These are phyloP conservation scores for Pterocles burchelli DNA, from an alignment of 2,113 vertebrate species.

Conservation along the genomic window DNA sequence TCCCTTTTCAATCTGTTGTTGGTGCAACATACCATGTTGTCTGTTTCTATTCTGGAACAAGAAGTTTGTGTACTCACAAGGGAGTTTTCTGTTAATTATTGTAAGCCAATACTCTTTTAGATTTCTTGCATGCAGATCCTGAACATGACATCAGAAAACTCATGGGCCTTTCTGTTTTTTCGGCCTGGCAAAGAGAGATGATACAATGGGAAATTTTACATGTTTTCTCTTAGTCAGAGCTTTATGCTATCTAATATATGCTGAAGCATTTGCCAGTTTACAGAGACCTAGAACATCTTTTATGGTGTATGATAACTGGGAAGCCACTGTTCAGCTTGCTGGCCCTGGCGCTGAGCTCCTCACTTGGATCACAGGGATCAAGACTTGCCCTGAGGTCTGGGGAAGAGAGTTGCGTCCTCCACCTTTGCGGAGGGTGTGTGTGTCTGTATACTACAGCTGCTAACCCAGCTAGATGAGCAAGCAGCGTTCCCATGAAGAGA, in stretches of 20 bases:
- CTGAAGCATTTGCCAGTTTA: background rate
- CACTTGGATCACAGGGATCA: background rate
- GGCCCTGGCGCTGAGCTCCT: background rate
- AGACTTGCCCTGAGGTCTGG: background rate
- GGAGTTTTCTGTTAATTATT: background rate
- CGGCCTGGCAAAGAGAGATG: background rate
- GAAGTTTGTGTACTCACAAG: background rate
- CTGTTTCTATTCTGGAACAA: background rate
- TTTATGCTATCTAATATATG: background rate
- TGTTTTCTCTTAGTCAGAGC: background rate
- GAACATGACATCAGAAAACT: background rate
- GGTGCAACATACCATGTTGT: background rate
- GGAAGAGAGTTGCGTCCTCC: background rate
- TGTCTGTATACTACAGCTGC: background rate
- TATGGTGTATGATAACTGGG: background rate
- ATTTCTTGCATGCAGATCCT: background rate
- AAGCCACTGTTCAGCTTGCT: background rate
- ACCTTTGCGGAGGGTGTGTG: rapidly evolving
- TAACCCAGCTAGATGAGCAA: background rate
- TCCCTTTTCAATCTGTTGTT: background rate
- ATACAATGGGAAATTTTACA: background rate
- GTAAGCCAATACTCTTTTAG: background rate
- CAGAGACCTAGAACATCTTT: background rate
- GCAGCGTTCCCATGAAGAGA: background rate
- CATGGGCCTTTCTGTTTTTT: background rate